These are phyloP conservation scores for Sphyrna mokarran DNA, from an alignment of 2,113 vertebrate genomes.

Conservation along the genomic window DNA sequence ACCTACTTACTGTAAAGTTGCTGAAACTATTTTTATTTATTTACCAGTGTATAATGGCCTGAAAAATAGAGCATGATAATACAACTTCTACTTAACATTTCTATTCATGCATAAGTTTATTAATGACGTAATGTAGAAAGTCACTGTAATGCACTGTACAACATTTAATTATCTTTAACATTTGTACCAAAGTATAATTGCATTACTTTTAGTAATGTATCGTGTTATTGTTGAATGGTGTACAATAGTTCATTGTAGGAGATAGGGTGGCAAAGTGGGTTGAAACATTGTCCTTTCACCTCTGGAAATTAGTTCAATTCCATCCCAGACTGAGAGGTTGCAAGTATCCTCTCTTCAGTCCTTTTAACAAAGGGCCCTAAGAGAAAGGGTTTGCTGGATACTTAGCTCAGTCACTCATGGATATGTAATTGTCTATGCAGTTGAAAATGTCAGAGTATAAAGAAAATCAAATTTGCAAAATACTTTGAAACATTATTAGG, in stretches of 20 bases:
- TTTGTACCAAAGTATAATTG: not conserved
- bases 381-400: not conserved
- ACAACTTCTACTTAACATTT: not conserved
- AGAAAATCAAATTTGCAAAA: not conserved
- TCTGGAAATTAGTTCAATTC: constrained; percentile 27
- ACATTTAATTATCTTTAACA: not conserved
- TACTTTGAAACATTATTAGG: not conserved
- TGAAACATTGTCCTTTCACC: constrained; percentile 16
- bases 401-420: not conserved
- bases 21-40: not conserved
- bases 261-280: constrained; percentile 10
- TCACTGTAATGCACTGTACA: not conserved
- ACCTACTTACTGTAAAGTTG: not conserved
- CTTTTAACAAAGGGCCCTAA: constrained; percentile 8
- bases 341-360: constrained; percentile 4
- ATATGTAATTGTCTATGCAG: not conserved
- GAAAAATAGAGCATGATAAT: not conserved
- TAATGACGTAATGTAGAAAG: not conserved
- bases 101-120: constrained; percentile 8
- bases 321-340: constrained; percentile 24
- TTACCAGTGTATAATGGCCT: not conserved
- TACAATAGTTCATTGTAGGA: constrained; percentile 20
- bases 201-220: constrained; percentile 12
- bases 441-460: not conserved
- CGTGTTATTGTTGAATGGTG: not conserved